phyloP scores from a whole-genome alignment of 2,888 invertebrate genomes.

The Notodonta ziczac region DNA sequence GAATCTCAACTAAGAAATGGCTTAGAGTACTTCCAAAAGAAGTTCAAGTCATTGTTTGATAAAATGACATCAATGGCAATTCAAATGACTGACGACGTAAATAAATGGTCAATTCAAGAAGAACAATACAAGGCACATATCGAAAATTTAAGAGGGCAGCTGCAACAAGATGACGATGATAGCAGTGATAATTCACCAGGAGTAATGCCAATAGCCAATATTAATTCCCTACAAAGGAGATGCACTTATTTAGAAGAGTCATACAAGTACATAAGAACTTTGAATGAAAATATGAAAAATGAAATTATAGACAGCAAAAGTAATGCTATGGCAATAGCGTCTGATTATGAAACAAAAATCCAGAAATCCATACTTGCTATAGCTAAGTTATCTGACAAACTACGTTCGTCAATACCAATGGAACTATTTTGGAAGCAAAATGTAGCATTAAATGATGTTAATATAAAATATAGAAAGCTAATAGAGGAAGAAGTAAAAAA shows the following conservation, averaged over 20 bases:
- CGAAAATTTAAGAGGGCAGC: slow-evolving; percentile 63
- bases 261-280: slow-evolving; percentile 73
- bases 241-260: slow-evolving; percentile 72
- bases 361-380: slow-evolving; percentile 67
- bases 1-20: slow-evolving; percentile 65
- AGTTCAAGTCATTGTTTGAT: slow-evolving; percentile 72
- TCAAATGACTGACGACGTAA: slow-evolving; percentile 68
- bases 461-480: slow-evolving; percentile 78
- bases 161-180: slow-evolving; percentile 62
- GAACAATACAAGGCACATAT: slow-evolving; percentile 75
- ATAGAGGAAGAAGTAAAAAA: slow-evolving; percentile 54
- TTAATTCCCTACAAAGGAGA: slow-evolving; percentile 65
- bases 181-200: slow-evolving; percentile 71
- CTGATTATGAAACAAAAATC: slow-evolving; percentile 71
- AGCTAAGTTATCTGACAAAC: slow-evolving; percentile 72
- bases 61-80: slow-evolving; percentile 74
- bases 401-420: slow-evolving; percentile 75
- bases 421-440: slow-evolving; percentile 82
- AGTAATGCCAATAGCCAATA: slow-evolving; percentile 50
- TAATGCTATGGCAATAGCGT: slow-evolving; percentile 68
- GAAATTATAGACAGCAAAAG: slow-evolving; percentile 76
- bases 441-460: slow-evolving; percentile 75
- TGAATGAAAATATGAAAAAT: slow-evolving; percentile 81
- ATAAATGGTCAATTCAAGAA: slow-evolving; percentile 73
- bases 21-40: slow-evolving; percentile 71